phyloP scores from a whole-genome alignment of 2,113 vertebrate species.

The Thryonomys swinderianus region DNA sequence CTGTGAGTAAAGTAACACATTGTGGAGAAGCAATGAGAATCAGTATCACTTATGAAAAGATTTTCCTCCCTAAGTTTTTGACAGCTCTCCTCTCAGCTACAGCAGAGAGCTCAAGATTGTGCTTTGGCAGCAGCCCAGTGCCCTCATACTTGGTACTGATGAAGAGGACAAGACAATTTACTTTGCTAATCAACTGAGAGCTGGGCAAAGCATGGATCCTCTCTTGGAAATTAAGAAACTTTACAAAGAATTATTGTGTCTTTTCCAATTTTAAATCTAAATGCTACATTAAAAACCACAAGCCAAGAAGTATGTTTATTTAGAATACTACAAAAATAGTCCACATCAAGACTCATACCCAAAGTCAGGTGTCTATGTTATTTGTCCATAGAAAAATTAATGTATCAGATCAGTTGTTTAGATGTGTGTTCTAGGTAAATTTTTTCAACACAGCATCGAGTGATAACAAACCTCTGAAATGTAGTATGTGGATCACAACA shows the following conservation, averaged over 20 bases:
- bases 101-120: background rate
- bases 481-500: background rate
- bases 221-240: background rate
- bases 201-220: background rate
- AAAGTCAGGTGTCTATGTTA: background rate
- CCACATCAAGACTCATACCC: background rate
- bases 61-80: background rate
- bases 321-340: background rate
- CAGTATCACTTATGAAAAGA: background rate
- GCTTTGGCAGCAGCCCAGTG: background rate
- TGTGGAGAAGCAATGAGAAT: background rate
- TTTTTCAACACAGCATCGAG: background rate
- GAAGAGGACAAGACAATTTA: background rate
- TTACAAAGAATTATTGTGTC: background rate
- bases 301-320: background rate
- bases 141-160: background rate
- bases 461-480: background rate
- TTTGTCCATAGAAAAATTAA: background rate
- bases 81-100: background rate
- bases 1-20: background rate
- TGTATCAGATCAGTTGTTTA: background rate
- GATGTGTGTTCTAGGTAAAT: background rate
- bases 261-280: constrained; percentile 12
- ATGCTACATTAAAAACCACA: background rate
- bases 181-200: background rate